A percentile compares a stretch with the other conserved stretches of the same genome.
Conservation (phyloP, 2,797 vertebrate genomes). For the Hoplostethus mediterraneus region DNA sequence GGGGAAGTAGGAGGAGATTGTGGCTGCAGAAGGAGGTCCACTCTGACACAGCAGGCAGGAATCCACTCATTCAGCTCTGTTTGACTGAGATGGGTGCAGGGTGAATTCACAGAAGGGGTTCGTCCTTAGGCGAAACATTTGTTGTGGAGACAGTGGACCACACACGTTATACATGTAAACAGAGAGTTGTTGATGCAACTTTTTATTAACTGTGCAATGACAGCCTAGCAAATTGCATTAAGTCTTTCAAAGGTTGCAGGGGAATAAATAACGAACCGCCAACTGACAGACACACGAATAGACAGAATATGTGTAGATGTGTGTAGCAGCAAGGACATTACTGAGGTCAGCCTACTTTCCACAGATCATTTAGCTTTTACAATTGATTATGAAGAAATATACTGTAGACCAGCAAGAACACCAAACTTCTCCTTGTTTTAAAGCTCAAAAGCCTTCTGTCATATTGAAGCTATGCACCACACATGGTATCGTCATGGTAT, state of each 20-base stretch:
- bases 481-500: slow-evolving; percentile 55
- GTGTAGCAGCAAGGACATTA: background rate
- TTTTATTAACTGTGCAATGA: background rate
- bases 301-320: background rate
- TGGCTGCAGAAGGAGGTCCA: slow-evolving; percentile 74
- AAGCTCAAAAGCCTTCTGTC: slow-evolving; percentile 37
- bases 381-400: slow-evolving; percentile 15
- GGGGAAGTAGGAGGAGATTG: slow-evolving; percentile 84
- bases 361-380: slow-evolving; percentile 11
- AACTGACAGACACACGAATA: background rate
- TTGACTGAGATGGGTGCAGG: slow-evolving; percentile 11
- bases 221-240: background rate
- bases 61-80: slow-evolving; percentile 48
- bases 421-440: slow-evolving; percentile 27
- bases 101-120: slow-evolving; percentile 4
- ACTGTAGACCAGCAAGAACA: background rate
- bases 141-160: background rate
- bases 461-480: slow-evolving; percentile 47
- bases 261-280: background rate
- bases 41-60: slow-evolving; percentile 62
- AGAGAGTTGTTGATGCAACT: background rate
- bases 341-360: background rate
- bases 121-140: background rate
- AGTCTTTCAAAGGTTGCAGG: background rate
- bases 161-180: slow-evolving; percentile 2